phyloP scores from a whole-genome alignment of 1,140 invertebrate genomes.

The Apis mellifera region Amel_HAv3.1 CM009937.2:12573501-12574000 shows the following conservation, averaged over 20 bases:
- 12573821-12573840: not conserved
- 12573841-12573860: not conserved
- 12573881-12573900: slow-evolving; percentile 7
- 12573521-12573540: no score
- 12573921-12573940: not conserved
- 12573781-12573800: no score
- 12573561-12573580: slow-evolving; percentile 31
- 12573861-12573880: not conserved
- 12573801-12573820: no score
- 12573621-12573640: slow-evolving; percentile 66
- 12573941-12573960: slow-evolving; percentile 8
- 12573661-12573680: slow-evolving; percentile 56
- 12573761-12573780: not conserved
- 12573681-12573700: slow-evolving; percentile 16
- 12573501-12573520: not conserved
- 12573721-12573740: slow-evolving; percentile 1
- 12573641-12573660: slow-evolving; percentile 38
- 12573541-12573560: not conserved
- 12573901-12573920: slow-evolving; percentile 3
- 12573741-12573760: not conserved
- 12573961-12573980: not conserved
- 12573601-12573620: slow-evolving; percentile 54
- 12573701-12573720: not conserved
- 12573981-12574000: no score
- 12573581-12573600: slow-evolving; percentile 53